Evolutionary conservation across 2,888 invertebrate species (phyloP), one percentile per base, ranked within the genome.

Genomic region (Mythimna loreyi): DNA sequence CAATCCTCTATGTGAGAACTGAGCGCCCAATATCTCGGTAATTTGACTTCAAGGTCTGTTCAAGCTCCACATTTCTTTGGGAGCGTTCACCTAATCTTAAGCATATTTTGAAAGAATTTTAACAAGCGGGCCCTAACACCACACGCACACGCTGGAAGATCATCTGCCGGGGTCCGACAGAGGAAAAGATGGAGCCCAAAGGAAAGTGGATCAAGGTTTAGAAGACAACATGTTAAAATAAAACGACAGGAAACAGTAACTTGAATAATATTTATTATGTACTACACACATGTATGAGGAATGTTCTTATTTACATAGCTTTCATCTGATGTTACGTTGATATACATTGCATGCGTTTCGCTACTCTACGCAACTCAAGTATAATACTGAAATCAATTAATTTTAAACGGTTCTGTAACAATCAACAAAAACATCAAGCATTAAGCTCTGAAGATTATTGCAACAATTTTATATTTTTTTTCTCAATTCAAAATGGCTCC

Each of bases 261-360:
- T 96, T 94, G 94, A 94, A 95, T 95, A 95, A 95, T 96, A 94
- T 95, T 95, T 94, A 95, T 95, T 95, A 95, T 95, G 94, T 95
- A 96, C 96, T 96, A 96, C 96, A 93, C 94, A 92, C 95, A 93
- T 96, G 92, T 94, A 92, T 94, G 95, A 96, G 96, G 96, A 96
- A 96, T 96, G 96, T 96, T 94, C 93, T 94, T 96, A 96, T 96
- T 95, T 96, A 96, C 96, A 96, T 94, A 95, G 93, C 91, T 92
- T 88, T 91, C 88, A 87, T 92, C 91, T 79, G 80, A 78, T 81
- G 80, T 83, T 72, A 74, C 72, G 61, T 82, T 74, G 72, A 73
- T 81, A 84, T 84, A 81, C 79, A 84, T 79, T 82, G 81, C 68
- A 67, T 82, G 75, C 80, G 79, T 86, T 78, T 83, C 88, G 87